Percentiles rank a stretch among this genome's conserved stretches.
Evolutionary conservation across 2,888 invertebrate species (phyloP).

Genomic region (Amblyjoppa proteus): DNA sequence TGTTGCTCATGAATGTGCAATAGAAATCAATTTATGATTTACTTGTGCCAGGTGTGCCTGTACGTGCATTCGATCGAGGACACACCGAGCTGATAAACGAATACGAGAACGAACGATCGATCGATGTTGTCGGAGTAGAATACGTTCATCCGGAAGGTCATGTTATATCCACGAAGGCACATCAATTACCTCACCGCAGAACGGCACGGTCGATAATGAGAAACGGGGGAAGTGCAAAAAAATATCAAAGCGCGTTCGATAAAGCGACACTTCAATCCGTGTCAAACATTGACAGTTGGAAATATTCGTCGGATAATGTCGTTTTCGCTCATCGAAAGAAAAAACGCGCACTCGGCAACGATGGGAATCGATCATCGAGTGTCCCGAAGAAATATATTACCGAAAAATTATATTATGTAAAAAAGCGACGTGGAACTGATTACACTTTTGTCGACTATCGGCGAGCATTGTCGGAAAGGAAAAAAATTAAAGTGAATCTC

Average conservation of each 20-base stretch:
- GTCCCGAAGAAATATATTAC: too few relatives aligned
- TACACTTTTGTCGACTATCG: background rate
- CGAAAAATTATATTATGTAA: background rate
- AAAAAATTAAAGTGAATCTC: too few relatives aligned
- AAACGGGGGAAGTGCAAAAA: background rate
- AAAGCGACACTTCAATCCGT: background rate
- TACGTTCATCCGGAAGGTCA: slow-evolving; percentile 44
- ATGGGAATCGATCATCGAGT: background rate
- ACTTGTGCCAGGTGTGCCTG: background rate
- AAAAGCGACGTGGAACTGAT: background rate
- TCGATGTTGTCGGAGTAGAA: slow-evolving; percentile 9
- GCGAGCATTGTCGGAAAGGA: background rate
- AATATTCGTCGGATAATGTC: background rate
- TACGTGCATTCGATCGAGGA: slow-evolving; percentile 3
- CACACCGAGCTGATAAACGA: slow-evolving; percentile 9
- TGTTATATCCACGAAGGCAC: background rate
- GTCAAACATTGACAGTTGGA: background rate
- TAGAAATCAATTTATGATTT: background rate
- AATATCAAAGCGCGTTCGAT: background rate
- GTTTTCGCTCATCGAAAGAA: background rate
- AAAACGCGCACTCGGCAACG: background rate
- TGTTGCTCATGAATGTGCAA: background rate
- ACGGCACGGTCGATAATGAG: background rate
- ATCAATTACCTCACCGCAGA: background rate
- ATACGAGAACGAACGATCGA: slow-evolving; percentile 34